Percentiles rank a stretch among this genome's conserved stretches.
Conservation (phyloP, 2,113 vertebrate genomes). For the Amphiprion percula region DNA sequence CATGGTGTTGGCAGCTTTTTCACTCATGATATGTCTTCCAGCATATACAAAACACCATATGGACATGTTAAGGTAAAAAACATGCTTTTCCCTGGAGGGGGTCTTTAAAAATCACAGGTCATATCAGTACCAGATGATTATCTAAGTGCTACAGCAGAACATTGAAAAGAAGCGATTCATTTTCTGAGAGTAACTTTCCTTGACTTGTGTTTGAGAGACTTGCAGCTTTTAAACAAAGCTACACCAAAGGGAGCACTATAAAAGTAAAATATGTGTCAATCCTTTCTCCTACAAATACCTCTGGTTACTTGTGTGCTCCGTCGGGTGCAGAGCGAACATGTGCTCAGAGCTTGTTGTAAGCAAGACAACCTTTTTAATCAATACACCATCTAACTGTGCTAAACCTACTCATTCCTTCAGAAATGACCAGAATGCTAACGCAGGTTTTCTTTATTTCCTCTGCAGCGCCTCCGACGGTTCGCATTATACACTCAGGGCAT, state of each 20-base stretch:
- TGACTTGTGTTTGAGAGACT: background rate
- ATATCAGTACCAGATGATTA: too few relatives aligned
- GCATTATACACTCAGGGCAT: conserved; percentile 96
- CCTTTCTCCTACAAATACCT: background rate
- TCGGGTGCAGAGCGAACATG: conserved; percentile 18
- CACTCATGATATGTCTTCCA: too few relatives aligned
- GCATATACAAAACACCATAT: too few relatives aligned
- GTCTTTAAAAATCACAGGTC: too few relatives aligned
- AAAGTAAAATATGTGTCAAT: conserved; percentile 9
- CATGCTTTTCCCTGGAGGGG: too few relatives aligned
- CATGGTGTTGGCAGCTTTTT: too few relatives aligned
- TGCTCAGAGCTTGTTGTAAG: conserved; percentile 34
- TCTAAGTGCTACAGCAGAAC: background rate
- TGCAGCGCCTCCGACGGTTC: conserved; percentile 93
- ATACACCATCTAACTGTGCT: conserved; percentile 50
- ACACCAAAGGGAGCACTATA: conserved; percentile 14
- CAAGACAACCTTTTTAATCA: conserved; percentile 50
- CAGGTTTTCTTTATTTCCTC: background rate
- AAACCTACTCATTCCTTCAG: conserved; percentile 39
- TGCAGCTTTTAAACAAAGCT: conserved; percentile 5
- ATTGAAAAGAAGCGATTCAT: background rate
- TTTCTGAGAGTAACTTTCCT: background rate
- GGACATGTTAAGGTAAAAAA: too few relatives aligned
- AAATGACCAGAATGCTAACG: conserved; percentile 48
- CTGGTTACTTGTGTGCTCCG: conserved; percentile 10